Evolutionary conservation across 2,113 vertebrate genomes (phyloP).

Genomic region (Clinocottus analis): DNA sequence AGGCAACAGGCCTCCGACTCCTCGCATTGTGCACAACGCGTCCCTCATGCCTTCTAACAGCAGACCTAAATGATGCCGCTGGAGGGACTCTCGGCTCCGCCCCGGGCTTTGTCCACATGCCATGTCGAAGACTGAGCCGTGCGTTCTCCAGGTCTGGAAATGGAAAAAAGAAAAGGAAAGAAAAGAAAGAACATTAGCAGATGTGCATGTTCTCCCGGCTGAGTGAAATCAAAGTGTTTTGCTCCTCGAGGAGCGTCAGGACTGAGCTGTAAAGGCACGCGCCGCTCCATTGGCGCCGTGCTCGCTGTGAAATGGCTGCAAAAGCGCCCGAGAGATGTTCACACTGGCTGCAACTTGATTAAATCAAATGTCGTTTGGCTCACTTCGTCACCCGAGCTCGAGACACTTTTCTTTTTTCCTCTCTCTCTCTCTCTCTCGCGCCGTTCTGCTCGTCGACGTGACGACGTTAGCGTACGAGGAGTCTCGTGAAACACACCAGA

Average conservation of each 20-base stretch:
- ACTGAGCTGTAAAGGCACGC: conserved; percentile 45
- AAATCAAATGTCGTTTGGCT: conserved; percentile 42
- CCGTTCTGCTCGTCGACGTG: neutral
- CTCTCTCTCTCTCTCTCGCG: no score
- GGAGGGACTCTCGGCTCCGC: conserved; percentile 43
- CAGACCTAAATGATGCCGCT: conserved; percentile 60
- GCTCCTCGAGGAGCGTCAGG: conserved; percentile 42
- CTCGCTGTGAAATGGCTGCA: conserved; percentile 20
- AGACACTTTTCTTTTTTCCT: conserved; percentile 28
- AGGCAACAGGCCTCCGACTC: conserved; percentile 70
- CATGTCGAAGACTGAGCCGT: conserved; percentile 33
- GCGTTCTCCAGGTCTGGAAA: conserved; percentile 54
- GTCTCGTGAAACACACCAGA: conserved; percentile 31
- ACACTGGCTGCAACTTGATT: conserved; percentile 33
- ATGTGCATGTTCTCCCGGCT: conserved; percentile 52
- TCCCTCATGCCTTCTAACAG: conserved; percentile 55
- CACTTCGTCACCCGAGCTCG: conserved; percentile 14
- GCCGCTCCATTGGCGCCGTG: conserved; percentile 29
- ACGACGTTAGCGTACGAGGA: conserved; percentile 8
- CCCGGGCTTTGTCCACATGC: conserved; percentile 45
- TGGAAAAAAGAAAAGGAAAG: no score
- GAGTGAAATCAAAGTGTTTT: conserved; percentile 61
- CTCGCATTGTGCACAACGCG: conserved; percentile 45
- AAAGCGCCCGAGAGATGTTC: conserved; percentile 36
- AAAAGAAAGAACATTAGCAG: conserved; percentile 56